These are phyloP conservation scores for Pithys albifrons DNA, from an alignment of 2,113 vertebrate genomes.

Conservation along the genomic window DNA sequence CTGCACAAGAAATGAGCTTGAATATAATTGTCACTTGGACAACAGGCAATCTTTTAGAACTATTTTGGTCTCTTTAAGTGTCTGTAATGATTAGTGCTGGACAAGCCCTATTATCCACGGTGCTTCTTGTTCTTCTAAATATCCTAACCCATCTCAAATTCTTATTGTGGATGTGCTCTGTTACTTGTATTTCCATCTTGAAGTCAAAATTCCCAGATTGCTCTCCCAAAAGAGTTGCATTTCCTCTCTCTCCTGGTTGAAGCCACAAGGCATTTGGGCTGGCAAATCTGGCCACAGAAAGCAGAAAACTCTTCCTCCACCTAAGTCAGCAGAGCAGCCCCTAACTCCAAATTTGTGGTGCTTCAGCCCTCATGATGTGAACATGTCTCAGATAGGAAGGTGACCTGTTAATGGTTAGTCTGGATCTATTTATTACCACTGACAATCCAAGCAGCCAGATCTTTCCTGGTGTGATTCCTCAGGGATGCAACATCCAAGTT, in stretches of 20 bases:
- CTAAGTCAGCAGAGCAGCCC: background rate
- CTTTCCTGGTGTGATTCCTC: background rate
- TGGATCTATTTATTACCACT: background rate
- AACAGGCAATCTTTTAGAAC: background rate
- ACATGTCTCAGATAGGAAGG: background rate
- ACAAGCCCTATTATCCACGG: background rate
- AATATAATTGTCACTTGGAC: background rate
- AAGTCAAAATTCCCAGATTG: background rate
- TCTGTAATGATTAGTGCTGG: background rate
- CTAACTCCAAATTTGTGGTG: background rate
- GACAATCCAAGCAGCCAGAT: background rate
- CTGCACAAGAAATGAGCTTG: background rate
- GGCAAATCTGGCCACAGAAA: background rate
- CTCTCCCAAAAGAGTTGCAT: background rate
- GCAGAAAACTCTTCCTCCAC: background rate
- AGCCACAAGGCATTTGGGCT: background rate
- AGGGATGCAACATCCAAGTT: background rate
- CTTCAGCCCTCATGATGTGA: background rate
- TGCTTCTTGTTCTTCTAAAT: background rate
- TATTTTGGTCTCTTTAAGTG: background rate
- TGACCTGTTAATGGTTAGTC: background rate
- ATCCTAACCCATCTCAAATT: background rate
- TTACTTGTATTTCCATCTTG: background rate
- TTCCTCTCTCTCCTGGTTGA: background rate
- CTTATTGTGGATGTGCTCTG: background rate